Evolutionary conservation across 2,113 vertebrate genomes (phyloP).

Genomic region (Chionodraco myersi): DNA sequence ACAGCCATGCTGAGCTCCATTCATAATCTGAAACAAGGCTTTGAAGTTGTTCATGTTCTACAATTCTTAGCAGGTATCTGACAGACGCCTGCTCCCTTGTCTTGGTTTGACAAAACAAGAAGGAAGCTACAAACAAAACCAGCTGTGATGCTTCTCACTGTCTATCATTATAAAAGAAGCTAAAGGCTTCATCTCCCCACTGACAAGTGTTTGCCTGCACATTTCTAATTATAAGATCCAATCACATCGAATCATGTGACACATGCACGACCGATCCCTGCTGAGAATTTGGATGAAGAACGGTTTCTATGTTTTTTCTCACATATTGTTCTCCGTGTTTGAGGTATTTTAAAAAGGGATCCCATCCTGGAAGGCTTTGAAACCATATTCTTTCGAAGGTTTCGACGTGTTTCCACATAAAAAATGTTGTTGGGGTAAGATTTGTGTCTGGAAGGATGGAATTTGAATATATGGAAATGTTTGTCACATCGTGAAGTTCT

Average conservation of each 20-base stretch:
- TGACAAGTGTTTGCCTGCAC: constrained; percentile 19
- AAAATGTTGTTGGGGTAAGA: constrained; percentile 9
- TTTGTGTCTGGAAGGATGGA: constrained; percentile 23
- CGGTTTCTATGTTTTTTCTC: background rate
- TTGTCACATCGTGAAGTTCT: background rate
- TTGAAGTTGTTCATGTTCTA: constrained; percentile 62
- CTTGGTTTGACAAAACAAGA: constrained; percentile 57
- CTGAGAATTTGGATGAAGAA: background rate
- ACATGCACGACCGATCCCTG: background rate
- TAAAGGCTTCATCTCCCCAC: constrained; percentile 55
- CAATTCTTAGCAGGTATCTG: constrained; percentile 53
- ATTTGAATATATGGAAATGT: constrained; percentile 33
- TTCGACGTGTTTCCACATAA: constrained; percentile 13
- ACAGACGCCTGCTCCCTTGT: constrained; percentile 50
- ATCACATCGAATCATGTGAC: constrained; percentile 20
- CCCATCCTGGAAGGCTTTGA: background rate
- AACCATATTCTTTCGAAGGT: constrained; percentile 4
- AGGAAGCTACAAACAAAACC: constrained; percentile 46
- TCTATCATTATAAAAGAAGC: constrained; percentile 28
- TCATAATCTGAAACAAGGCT: constrained; percentile 49
- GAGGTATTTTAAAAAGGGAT: constrained; percentile 34
- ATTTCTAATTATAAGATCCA: constrained; percentile 43
- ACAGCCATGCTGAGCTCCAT: constrained; percentile 4
- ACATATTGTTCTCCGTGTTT: constrained; percentile 15
- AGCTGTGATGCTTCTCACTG: constrained; percentile 41